Conservation (phyloP, 2,797 vertebrate species). For the Jordanella pulchra region DNA sequence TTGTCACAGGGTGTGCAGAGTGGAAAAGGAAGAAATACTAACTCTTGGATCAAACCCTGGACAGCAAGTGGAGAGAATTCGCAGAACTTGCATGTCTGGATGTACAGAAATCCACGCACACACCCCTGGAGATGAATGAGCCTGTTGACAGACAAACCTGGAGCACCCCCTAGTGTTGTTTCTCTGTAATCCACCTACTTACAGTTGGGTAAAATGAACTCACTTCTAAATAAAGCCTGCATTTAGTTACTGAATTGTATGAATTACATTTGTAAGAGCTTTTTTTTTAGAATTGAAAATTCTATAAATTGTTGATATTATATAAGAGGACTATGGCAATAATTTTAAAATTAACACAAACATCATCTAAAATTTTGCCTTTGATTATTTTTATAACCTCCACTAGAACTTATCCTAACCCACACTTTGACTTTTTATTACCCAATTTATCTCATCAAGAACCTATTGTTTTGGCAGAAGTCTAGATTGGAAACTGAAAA, state of each 20-base stretch:
- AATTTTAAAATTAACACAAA: neutral
- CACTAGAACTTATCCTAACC: conserved; percentile 7
- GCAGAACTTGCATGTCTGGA: conserved; percentile 28
- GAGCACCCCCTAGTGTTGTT: conserved; percentile 75
- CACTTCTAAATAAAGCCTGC: neutral
- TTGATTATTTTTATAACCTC: neutral
- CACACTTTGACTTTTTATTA: conserved; percentile 17
- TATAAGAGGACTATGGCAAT: neutral
- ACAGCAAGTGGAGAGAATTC: conserved; percentile 37
- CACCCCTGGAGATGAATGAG: conserved; percentile 9
- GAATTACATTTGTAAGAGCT: neutral
- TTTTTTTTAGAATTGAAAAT: conserved; percentile 4
- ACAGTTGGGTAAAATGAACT: neutral
- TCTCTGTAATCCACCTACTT: conserved; percentile 38
- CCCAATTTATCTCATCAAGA: conserved; percentile 19
- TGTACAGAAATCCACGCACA: conserved; percentile 18
- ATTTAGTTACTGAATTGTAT: neutral
- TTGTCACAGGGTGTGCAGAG: conserved; percentile 58
- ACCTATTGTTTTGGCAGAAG: conserved; percentile 19
- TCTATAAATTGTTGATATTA: neutral
- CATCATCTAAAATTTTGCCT: neutral
- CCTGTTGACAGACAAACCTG: conserved; percentile 66
- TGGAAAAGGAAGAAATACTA: conserved; percentile 18
- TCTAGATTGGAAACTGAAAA: conserved; percentile 24
- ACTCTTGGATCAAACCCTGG: conserved; percentile 35